phyloP scores from a whole-genome alignment of 2,113 vertebrate genomes.

The human (Homo sapiens) region GRCh38 chr5:52995501-52996000 shows the following conservation, averaged over 20 bases:
- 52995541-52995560: neutral
- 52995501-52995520: neutral
- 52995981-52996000: neutral
- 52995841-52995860: neutral
- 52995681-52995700: neutral
- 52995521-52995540: neutral
- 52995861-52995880: neutral
- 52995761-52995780: neutral
- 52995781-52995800: neutral
- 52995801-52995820: neutral
- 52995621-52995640: neutral
- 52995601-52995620: neutral
- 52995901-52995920: neutral
- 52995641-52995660: neutral
- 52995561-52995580: neutral
- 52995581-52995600: neutral
- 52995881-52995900: neutral
- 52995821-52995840: neutral
- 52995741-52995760: neutral
- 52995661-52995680: accelerated
- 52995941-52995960: neutral
- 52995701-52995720: neutral
- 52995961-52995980: neutral
- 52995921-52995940: neutral
- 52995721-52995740: neutral